Base-by-base conservation (phyloP, 2,113 vertebrate species). In the Clarias batrachus region DNA sequence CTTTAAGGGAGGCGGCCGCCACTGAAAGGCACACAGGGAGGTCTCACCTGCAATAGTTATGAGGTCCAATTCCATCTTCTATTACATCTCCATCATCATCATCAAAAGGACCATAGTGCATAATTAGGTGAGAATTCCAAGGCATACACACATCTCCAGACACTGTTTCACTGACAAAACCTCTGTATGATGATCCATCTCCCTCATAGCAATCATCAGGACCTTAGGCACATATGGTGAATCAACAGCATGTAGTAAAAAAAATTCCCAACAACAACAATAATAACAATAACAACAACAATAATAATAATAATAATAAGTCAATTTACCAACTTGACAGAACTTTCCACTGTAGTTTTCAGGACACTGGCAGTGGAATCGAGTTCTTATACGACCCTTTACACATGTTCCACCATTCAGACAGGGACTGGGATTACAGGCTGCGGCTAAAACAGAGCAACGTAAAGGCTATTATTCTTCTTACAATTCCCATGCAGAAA, bases 41-140 rank as follows among this genome's bases (percentile, higher is more conserved):
- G 54, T 77, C 80, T 86, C 27, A 94, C 93, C 94, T 92, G 92
- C 94, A 94, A 84, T 91, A 90, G 77, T 89, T 93, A 89, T 94
- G 91, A 0, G 84, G 78, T 66, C 92, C 93, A 0, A 93, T 74
- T 27, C 91, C 90, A 48, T 91, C 89, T 3, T 87, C 86, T 30
- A 65, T 83, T 63, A 33, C 68, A 16, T 37, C 89, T 37, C 89
- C 88, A 4, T 87, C 85, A 25, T 88, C 85, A 14, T 79, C 87
- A 41, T 85, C 73, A 30, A 90, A 91, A 9, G 86, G 57, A 1
- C 21, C 12, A 25, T 21, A 78, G 52, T 89, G 83, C 16, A 91
- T 85, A n/a, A 94, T 83, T n/a, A 86, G 88, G 83, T 92, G 77
- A 56, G 93, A 91, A 71, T 94, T 93, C 94, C 94, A 94, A 83